Evolutionary conservation across 2,113 vertebrate species (phyloP), one percentile per base, ranked within the genome.

Genomic region (Macquaria australasica): DNA sequence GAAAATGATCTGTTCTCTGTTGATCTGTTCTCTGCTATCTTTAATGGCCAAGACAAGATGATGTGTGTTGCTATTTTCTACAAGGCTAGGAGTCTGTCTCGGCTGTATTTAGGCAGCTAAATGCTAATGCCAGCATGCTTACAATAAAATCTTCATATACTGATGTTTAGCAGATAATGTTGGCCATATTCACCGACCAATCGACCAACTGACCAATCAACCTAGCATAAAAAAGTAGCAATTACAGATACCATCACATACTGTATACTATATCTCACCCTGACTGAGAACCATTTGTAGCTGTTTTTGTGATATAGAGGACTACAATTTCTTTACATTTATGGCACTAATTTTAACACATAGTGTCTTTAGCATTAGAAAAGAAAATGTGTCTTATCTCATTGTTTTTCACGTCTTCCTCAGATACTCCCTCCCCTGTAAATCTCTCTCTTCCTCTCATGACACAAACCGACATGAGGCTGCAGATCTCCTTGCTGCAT

Each of bases 401-500:
- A 21, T 37, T 64, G 25, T 53, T 78, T 67, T 77, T 56, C 10
- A 5, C 3, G 6, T 64, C 45, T 23, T 37, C 11, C n/a, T 34
- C 48, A 45, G 45, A 34, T 18, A 1, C 21, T 64, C 8, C 9
- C 3, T 39, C n/a, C 18, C 53, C 23, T n/a, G 2, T 39, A 20
- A 43, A 39, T 21, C 18, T 31, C 37, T 72, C 16, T 45, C 39
- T 48, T 20, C 77, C 50, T 76, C 41, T 81, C 37, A 25, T 79
- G 28, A 84, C 51, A 77, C 21, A 59, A 82, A 45, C 60, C 0
- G 21, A 86, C 70, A n/a, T 34, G 31, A 67, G 64, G 79, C 82
- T 73, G 63, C 50, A 68, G 62, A 79, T 75, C 55, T 84, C 62
- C n/a, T 45, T 69, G 45, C 73, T 55, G 41, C 50, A 48, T 56